Percentiles rank a stretch among this genome's conserved stretches.
Conservation (phyloP, 2,888 invertebrate species). For the Orthosia cruda region DNA sequence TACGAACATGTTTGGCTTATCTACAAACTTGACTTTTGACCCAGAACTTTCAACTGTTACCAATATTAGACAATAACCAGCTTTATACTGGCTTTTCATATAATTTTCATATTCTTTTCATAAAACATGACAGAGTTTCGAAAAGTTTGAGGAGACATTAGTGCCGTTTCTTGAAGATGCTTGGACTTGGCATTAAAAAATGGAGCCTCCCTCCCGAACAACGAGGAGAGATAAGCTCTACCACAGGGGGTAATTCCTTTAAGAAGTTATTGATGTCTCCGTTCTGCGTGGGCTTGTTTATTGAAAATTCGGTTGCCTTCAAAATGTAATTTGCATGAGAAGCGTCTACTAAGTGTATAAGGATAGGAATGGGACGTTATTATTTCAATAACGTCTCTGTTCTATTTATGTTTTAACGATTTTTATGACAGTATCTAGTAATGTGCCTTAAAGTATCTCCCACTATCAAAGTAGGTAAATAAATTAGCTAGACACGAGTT, state of each 20-base stretch:
- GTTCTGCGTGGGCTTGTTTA: conserved; percentile 72
- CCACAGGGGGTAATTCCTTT: conserved; percentile 72
- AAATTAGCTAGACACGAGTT: background rate
- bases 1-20: conserved; percentile 18
- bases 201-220: conserved; percentile 48
- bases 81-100: conserved; percentile 18
- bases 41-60: conserved; percentile 22
- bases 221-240: conserved; percentile 65
- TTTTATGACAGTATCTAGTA: conserved; percentile 27
- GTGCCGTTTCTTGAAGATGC: conserved; percentile 38
- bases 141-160: conserved; percentile 52
- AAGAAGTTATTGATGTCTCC: conserved; percentile 77
- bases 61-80: conserved; percentile 12
- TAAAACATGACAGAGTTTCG: conserved; percentile 40
- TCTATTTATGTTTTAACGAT: conserved; percentile 50
- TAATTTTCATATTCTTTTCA: conserved; percentile 27
- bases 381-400: conserved; percentile 46
- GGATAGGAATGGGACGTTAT: conserved; percentile 36
- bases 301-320: conserved; percentile 73
- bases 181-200: conserved; percentile 64
- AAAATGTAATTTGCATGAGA: conserved; percentile 77
- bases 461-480: conserved; percentile 5
- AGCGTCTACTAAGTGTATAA: conserved; percentile 62
- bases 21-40: conserved; percentile 17
- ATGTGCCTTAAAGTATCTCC: background rate